Conservation (phyloP, 2,797 vertebrate species). For the Enteromius unitaeniatus region DNA sequence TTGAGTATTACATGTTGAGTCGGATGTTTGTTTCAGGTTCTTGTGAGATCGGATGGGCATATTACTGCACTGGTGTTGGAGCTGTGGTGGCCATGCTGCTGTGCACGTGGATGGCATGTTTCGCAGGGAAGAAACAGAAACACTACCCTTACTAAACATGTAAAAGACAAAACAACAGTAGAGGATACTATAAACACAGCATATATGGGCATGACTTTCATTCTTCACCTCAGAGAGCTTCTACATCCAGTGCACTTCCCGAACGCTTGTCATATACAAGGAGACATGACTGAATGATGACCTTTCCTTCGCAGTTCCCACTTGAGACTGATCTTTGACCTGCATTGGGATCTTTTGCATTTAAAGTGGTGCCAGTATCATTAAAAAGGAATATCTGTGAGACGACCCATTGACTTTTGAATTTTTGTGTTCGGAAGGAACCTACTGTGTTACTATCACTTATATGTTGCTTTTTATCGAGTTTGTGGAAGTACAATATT, state of each 20-base stretch:
- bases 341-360: constrained; percentile 21
- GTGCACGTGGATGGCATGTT: constrained; percentile 96
- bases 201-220: constrained; percentile 20
- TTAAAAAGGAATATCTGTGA: constrained; percentile 17
- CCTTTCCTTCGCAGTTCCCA: background rate
- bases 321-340: constrained; percentile 31
- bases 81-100: constrained; percentile 88
- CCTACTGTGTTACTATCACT: constrained; percentile 76
- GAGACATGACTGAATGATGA: constrained; percentile 5
- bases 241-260: background rate
- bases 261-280: background rate
- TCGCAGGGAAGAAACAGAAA: constrained; percentile 96
- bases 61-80: constrained; percentile 92
- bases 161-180: constrained; percentile 34
- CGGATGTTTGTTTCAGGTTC: constrained; percentile 80
- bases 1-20: constrained; percentile 67
- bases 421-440: background rate
- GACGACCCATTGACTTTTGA: constrained; percentile 4
- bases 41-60: constrained; percentile 96
- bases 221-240: constrained; percentile 2
- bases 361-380: constrained; percentile 18
- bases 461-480: constrained; percentile 23
- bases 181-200: background rate
- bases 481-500: constrained; percentile 45
- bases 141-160: constrained; percentile 91